These are phyloP conservation scores for Ptilorrhoa leucosticta DNA, from an alignment of 2,113 vertebrate genomes.

Conservation along the genomic window DNA sequence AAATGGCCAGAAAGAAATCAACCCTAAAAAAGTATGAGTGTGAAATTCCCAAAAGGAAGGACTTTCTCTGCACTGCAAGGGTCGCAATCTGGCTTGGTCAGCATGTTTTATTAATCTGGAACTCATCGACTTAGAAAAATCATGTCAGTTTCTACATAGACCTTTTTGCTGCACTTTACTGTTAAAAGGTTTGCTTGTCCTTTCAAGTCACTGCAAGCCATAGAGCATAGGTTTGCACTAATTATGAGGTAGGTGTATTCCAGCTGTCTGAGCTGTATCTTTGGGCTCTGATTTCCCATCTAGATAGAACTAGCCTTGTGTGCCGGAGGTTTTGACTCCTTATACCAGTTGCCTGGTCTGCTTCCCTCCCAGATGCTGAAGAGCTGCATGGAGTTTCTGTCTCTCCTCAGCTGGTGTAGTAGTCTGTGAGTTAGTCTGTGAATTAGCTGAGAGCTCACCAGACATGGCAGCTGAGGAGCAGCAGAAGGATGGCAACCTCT, in stretches of 20 bases:
- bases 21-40: slow-evolving; percentile 55
- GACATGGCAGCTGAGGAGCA: neutral
- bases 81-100: neutral
- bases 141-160: slow-evolving; percentile 1
- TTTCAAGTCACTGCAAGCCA: slow-evolving; percentile 47
- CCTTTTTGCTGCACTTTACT: slow-evolving; percentile 62
- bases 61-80: neutral
- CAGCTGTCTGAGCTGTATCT: neutral
- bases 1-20: slow-evolving; percentile 67
- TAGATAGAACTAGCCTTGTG: neutral
- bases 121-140: neutral
- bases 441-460: neutral
- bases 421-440: neutral
- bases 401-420: neutral
- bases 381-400: neutral
- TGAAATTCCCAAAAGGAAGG: neutral
- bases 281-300: neutral
- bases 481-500: neutral
- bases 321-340: neutral
- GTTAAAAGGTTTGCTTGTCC: slow-evolving; percentile 52
- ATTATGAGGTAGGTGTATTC: neutral
- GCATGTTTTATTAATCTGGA: neutral
- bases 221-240: slow-evolving; percentile 26
- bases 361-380: neutral
- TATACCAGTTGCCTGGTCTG: neutral